Conservation (phyloP, 2,113 vertebrate species). For the Rostratula benghalensis region DNA sequence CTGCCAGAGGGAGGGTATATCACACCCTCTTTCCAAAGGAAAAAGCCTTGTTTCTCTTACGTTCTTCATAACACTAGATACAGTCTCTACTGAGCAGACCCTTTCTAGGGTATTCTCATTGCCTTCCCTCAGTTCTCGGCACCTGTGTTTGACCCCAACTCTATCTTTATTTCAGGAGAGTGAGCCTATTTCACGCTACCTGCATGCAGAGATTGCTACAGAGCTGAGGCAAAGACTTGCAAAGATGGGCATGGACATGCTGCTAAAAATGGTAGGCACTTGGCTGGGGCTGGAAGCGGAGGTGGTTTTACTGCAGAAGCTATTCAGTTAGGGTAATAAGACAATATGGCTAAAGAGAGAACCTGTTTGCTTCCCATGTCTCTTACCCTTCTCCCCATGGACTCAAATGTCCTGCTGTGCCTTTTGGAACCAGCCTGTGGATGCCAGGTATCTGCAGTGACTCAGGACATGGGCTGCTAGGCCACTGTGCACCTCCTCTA, state of each 20-base stretch:
- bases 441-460: background rate
- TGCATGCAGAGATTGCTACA: conserved; percentile 72
- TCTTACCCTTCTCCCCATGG: background rate
- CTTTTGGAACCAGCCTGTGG: background rate
- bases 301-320: background rate
- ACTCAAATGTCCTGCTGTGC: background rate
- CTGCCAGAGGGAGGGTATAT: background rate
- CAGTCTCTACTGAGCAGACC: background rate
- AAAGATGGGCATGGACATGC: conserved; percentile 87
- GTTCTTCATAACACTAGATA: background rate
- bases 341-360: background rate
- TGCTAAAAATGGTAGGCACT: conserved; percentile 92
- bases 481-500: background rate
- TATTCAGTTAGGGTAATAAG: background rate
- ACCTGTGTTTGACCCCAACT: background rate
- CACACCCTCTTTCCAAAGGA: background rate
- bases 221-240: conserved; percentile 87
- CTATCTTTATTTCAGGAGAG: conserved; percentile 82
- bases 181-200: conserved; percentile 87
- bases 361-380: background rate
- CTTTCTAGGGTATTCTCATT: background rate
- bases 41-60: background rate
- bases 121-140: background rate
- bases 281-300: background rate
- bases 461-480: background rate